phyloP scores from a whole-genome alignment of 2,113 vertebrate genomes.

The Melanerpes formicivorus region DNA sequence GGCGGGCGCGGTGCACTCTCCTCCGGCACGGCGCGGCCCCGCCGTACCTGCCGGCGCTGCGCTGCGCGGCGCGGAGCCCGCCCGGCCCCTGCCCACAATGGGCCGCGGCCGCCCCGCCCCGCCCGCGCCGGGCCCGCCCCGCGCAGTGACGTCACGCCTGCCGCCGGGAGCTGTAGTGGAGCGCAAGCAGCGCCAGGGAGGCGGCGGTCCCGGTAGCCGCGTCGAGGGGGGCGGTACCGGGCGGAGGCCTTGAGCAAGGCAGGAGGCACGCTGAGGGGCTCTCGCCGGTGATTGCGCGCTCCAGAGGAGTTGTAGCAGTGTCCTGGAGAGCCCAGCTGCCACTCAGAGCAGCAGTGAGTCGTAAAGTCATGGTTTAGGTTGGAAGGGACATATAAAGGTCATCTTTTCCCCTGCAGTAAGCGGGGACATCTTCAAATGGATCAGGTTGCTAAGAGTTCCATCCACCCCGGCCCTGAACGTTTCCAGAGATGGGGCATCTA shows the following conservation, averaged over 20 bases:
- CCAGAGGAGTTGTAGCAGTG: background rate
- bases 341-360: fast-evolving
- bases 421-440: background rate
- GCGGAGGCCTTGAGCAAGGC: background rate
- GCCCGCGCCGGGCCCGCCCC: background rate
- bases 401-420: background rate
- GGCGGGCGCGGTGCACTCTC: background rate
- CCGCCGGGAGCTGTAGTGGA: slow-evolving; percentile 67
- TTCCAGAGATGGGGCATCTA: background rate
- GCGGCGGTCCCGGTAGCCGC: background rate
- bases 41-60: background rate
- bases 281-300: background rate
- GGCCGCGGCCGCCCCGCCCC: slow-evolving; percentile 34
- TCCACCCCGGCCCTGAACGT: background rate
- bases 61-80: background rate
- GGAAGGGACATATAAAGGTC: background rate
- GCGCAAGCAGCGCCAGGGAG: background rate
- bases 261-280: fast-evolving
- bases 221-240: background rate
- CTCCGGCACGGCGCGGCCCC: background rate
- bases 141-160: slow-evolving; percentile 78
- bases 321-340: background rate
- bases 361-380: background rate
- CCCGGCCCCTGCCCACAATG: slow-evolving; percentile 41
- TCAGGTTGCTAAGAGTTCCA: background rate